Evolutionary conservation across 2,113 vertebrate species (phyloP), one percentile per base, ranked within the genome.

Genomic region (Corvus moneduloides): DNA sequence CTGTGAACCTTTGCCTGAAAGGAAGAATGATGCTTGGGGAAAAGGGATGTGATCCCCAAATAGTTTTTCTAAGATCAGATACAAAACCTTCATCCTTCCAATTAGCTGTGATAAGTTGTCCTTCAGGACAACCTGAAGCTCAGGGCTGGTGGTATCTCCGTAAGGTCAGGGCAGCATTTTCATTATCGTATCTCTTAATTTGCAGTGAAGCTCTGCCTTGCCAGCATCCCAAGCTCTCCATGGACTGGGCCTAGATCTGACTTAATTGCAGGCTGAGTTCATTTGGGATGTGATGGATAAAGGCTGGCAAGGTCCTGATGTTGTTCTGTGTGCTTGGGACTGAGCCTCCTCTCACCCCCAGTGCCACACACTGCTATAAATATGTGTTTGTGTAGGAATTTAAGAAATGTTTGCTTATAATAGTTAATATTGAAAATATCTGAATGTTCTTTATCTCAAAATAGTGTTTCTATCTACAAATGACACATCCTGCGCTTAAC

Each of bases 391-490:
- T 94, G 93, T 84, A 91, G 93, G 93, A 87, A 79, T 84, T 87
- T 44, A 7, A 87, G 55, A 96, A 87, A 72, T 64, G 81, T 91
- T 95, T 96, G 74, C 91, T 91, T 91, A 87, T 89, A 90, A 88
- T 94, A 93, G 94, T 94, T 92, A 96, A 87, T 96, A 95, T 94
- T 94, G 79, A 89, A 91, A 93, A 90, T 84, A 93, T 94, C 89
- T 62, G 61, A 86, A 35, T 14, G 39, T 94, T 91, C 78, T 69
- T 3, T 54, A 1, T 66, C 85, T 86, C 83, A 92, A 75, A 90
- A 95, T 90, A 95, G 94, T 9, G 48, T 80, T 90, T 87, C 87
- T 72, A 24, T 89, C 94, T 73, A 1, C 93, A 82, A 84, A 17
- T 79, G 84, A 91, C 89, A 94, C 86, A 92, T 89, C 80, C 51